Base-by-base conservation (phyloP, 2,888 invertebrate species). In the Pristionchus japonicus region DNA sequence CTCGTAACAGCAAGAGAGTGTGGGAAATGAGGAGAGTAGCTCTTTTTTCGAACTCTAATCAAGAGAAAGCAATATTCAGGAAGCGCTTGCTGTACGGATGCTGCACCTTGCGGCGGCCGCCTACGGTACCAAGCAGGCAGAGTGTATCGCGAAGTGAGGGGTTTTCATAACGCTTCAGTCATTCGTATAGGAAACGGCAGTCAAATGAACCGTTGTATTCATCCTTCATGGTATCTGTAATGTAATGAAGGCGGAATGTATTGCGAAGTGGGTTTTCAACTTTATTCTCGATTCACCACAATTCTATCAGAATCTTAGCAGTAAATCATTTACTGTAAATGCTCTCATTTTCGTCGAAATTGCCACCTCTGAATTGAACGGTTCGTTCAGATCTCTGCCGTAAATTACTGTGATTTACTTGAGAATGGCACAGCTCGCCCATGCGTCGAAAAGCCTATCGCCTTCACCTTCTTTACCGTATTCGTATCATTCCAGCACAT, bases 51-150 rank as follows among this genome's bases (percentile, higher is more conserved):
- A n/a, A n/a, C n/a, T n/a, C n/a, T n/a, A n/a, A n/a, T n/a, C n/a
- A n/a, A n/a, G n/a, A n/a, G n/a, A n/a, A n/a, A n/a, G n/a, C n/a
- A n/a, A n/a, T n/a, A 23, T 47, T 15, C 34, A 83, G 83, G 85
- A 85, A 34, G 64, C 27, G 15, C 64, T 85, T 1, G 85, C 85
- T 4, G 40, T 61, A 1, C n/a, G 23, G 13, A 88, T 93, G 88
- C 88, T 92, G 20, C 91, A 91, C 37, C 84, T 93, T 70, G 90
- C 93, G 0, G 93, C 93, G 0, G 93, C 93, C 0, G 91, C 93
- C 0, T 93, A 93, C 90, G 92, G 92, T 20, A 88, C 87, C 13
- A 77, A 90, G 84, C 92, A 92, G 40, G 89, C 89, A 43, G 89
- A 89, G 23, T 93, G 93, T 87, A 88, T 93, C 13, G 90, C 89